phyloP scores from a whole-genome alignment of 1,140 invertebrate species.

The Heterodera schachtii region DNA sequence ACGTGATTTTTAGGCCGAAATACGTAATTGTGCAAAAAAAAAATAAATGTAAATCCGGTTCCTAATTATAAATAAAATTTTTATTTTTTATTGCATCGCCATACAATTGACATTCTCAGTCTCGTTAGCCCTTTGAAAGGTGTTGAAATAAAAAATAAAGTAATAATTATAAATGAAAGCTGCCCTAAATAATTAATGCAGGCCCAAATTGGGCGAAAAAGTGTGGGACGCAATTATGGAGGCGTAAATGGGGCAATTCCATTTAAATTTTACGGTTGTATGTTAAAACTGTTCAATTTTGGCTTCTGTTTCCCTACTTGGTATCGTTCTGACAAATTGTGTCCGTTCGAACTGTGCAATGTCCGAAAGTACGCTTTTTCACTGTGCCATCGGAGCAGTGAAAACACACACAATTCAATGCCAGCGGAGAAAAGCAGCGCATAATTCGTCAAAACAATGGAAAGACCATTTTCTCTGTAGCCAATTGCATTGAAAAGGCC shows the following conservation, averaged over 20 bases:
- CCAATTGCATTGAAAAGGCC: conserved; percentile 9
- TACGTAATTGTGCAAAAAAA: too few species aligned
- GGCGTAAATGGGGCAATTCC: not conserved
- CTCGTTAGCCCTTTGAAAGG: too few species aligned
- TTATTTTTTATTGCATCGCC: too few species aligned
- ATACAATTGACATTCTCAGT: too few species aligned
- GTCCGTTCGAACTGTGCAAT: not conserved
- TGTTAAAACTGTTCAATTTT: not conserved
- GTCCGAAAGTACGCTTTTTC: not conserved
- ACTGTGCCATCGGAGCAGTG: conserved; percentile 5
- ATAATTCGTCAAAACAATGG: not conserved
- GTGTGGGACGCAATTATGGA: too few species aligned
- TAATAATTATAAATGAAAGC: too few species aligned
- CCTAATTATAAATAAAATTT: too few species aligned
- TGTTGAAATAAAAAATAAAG: too few species aligned
- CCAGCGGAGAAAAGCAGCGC: conserved; percentile 2
- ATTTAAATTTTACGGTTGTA: not conserved
- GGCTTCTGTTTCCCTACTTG: conserved; percentile 5
- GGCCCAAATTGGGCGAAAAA: too few species aligned
- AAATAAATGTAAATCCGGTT: too few species aligned
- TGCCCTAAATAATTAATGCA: too few species aligned
- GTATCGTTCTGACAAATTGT: conserved; percentile 24
- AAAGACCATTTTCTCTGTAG: not conserved
- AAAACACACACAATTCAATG: conserved; percentile 11
- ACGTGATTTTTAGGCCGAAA: too few species aligned